Percentiles rank a stretch among this genome's conserved stretches.
Evolutionary conservation across 2,888 invertebrate genomes (phyloP).

Genomic region (Fragum whitleyi): DNA sequence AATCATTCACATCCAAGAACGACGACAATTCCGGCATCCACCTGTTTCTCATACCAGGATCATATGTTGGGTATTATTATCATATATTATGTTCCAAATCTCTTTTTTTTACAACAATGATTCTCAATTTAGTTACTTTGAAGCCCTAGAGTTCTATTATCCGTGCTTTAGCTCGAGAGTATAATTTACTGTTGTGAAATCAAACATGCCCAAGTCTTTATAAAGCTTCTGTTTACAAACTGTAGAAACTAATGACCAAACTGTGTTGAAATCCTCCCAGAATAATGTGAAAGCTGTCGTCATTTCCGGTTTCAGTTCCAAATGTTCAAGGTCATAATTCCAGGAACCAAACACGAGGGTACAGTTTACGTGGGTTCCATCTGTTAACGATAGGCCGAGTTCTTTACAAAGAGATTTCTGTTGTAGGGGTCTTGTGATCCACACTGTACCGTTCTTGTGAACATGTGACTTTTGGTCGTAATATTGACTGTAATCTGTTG

Average conservation of each 20-base stretch:
- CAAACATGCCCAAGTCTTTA: background rate
- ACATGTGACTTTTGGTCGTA: background rate
- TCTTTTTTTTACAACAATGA: background rate
- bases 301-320: background rate
- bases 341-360: constrained; percentile 3
- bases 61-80: background rate
- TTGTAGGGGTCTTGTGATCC: background rate
- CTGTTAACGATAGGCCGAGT: background rate
- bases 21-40: background rate
- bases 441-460: constrained; percentile 8
- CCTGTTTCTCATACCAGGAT: background rate
- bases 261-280: background rate
- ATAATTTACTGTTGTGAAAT: background rate
- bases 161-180: background rate
- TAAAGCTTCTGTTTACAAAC: background rate
- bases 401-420: background rate
- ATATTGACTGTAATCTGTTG: background rate
- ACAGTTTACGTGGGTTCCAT: background rate
- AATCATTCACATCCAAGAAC: background rate
- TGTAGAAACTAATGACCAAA: background rate
- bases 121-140: background rate
- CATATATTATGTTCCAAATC: background rate
- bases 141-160: too few species aligned
- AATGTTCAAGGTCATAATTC: constrained; percentile 9
- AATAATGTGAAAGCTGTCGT: background rate